Evolutionary conservation across 2,113 vertebrate species (phyloP).

Genomic region (Todiramphus saurophagus): DNA sequence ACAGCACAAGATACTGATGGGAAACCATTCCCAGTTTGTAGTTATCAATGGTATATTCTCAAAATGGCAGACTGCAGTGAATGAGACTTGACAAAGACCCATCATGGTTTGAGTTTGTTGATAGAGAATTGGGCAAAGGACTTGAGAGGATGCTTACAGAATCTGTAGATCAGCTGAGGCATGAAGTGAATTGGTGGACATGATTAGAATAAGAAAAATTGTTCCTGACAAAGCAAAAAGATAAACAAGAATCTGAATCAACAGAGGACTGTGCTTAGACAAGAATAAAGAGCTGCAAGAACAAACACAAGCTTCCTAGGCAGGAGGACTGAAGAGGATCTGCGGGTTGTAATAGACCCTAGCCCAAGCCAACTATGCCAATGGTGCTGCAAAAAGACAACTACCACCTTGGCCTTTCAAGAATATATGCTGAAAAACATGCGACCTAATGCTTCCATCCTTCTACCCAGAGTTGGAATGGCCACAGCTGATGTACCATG

Average conservation of each 20-base stretch:
- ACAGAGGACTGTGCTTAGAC: background rate
- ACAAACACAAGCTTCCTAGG: background rate
- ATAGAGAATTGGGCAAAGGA: background rate
- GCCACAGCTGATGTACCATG: background rate
- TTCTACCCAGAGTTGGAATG: background rate
- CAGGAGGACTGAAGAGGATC: background rate
- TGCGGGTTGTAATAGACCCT: background rate
- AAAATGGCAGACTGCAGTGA: background rate
- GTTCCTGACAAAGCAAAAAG: background rate
- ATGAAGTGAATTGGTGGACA: background rate
- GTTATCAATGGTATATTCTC: background rate
- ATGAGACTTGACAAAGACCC: background rate
- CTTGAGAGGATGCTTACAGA: background rate
- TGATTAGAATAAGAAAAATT: background rate
- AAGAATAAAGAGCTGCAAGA: background rate
- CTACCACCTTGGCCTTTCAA: background rate
- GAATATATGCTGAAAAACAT: background rate
- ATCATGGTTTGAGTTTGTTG: background rate
- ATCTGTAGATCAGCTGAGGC: accelerated
- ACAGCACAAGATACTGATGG: background rate
- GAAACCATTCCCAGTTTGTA: background rate
- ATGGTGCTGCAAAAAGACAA: background rate
- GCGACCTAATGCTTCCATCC: background rate
- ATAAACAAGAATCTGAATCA: background rate
- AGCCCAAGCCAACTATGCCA: background rate